phyloP scores from a whole-genome alignment of 2,113 vertebrate species.

The Calyptommatus sinebrachiatus region DNA sequence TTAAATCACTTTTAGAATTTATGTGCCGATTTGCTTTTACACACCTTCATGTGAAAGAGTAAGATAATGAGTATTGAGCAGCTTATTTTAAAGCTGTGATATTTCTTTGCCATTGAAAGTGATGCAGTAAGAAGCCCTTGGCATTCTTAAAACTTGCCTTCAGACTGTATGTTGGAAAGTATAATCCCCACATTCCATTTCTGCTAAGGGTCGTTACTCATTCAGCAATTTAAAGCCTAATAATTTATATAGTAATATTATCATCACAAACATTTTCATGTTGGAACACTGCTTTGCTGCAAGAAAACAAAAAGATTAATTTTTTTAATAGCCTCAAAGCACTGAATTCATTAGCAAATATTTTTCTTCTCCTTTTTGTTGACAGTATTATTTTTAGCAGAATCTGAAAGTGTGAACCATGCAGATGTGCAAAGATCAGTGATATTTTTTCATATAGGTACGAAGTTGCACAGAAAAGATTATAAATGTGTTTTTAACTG shows the following conservation, averaged over 20 bases:
- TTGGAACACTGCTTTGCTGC: constrained; percentile 64
- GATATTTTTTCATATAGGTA: constrained; percentile 71
- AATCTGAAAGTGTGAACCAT: constrained; percentile 50
- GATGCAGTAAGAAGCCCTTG: constrained; percentile 84
- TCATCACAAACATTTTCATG: constrained; percentile 56
- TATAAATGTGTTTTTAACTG: constrained; percentile 71
- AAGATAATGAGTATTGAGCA: constrained; percentile 76
- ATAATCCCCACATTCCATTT: constrained; percentile 61
- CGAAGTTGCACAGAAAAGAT: constrained; percentile 69
- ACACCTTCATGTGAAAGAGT: constrained; percentile 82
- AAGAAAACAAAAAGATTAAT: constrained; percentile 58
- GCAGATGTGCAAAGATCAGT: constrained; percentile 59
- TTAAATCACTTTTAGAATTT: constrained; percentile 83
- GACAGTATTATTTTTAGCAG: constrained; percentile 80
- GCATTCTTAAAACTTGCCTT: constrained; percentile 73
- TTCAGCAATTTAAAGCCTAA: constrained; percentile 77
- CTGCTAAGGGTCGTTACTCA: constrained; percentile 60
- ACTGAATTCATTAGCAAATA: constrained; percentile 62
- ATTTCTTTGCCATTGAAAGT: constrained; percentile 84
- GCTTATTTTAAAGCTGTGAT: constrained; percentile 95
- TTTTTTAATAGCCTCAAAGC: constrained; percentile 62
- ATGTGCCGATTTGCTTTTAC: constrained; percentile 82
- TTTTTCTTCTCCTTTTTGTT: constrained; percentile 60
- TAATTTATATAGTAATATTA: constrained; percentile 74
- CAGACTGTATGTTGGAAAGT: constrained; percentile 54